Percentiles rank a stretch among this genome's conserved stretches.
phyloP scores from a whole-genome alignment of 1,140 invertebrate species.

The Chironomus tepperi region DNA sequence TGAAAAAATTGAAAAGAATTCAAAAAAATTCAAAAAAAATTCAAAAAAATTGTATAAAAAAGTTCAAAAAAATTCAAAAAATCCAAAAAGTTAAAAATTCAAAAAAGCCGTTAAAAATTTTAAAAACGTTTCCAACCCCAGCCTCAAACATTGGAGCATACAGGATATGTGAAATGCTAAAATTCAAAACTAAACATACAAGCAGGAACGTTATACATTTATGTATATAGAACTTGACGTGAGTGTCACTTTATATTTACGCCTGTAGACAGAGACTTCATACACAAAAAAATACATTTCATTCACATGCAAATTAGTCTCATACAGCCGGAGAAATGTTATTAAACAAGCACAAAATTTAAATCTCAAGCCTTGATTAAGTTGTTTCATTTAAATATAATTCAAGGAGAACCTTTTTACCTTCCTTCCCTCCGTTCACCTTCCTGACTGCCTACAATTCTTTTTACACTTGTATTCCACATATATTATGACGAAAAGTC shows the following conservation, averaged over 20 bases:
- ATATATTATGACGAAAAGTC: neutral
- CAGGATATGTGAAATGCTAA: neutral
- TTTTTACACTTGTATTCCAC: neutral
- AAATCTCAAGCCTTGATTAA: slow-evolving; percentile 14
- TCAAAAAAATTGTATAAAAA: too few species aligned
- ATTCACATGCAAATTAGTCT: slow-evolving; percentile 8
- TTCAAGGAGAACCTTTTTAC: too few species aligned
- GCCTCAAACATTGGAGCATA: too few species aligned
- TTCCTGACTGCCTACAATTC: too few species aligned
- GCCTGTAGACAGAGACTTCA: neutral
- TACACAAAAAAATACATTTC: neutral
- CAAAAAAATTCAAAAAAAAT: too few species aligned
- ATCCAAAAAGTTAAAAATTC: too few species aligned
- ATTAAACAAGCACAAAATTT: neutral
- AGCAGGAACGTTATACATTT: too few species aligned
- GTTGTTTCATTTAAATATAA: neutral
- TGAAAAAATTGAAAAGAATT: too few species aligned
- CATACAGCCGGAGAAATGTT: neutral
- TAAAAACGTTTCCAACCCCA: too few species aligned
- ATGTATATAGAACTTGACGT: neutral
- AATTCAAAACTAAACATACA: neutral
- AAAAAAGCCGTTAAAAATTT: too few species aligned
- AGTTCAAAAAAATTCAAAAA: too few species aligned
- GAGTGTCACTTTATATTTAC: slow-evolving; percentile 8
- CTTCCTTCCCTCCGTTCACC: too few species aligned